phyloP scores from a whole-genome alignment of 2,797 vertebrate genomes.

The Macropodus opercularis region DNA sequence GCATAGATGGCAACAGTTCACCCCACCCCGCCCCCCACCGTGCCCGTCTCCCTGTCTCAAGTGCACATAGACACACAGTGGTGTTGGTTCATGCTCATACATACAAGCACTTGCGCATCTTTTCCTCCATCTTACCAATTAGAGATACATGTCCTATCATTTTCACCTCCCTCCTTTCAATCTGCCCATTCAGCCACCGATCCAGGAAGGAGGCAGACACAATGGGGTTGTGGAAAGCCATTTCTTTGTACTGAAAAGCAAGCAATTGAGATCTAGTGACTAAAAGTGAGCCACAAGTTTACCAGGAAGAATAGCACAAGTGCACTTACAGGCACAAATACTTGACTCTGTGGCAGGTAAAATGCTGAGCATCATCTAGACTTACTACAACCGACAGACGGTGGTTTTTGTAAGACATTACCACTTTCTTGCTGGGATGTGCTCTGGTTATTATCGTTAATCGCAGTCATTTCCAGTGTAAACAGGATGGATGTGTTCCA shows the following conservation, averaged over 20 bases:
- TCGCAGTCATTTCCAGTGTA: no score
- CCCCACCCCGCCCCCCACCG: conserved; percentile 58
- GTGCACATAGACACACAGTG: conserved; percentile 47
- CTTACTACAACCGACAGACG: no score
- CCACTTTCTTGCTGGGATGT: no score
- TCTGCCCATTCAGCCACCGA: conserved; percentile 54
- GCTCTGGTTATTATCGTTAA: no score
- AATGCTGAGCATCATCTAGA: background rate
- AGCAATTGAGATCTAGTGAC: conserved; percentile 63
- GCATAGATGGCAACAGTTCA: conserved; percentile 64
- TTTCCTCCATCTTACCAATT: conserved; percentile 68
- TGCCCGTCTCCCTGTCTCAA: conserved; percentile 35
- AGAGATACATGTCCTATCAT: conserved; percentile 72
- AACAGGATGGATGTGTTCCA: no score
- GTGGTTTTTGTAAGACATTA: no score
- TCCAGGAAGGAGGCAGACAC: conserved; percentile 57
- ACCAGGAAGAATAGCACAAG: conserved; percentile 48
- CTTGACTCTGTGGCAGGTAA: conserved; percentile 2
- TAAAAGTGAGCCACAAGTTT: conserved; percentile 56
- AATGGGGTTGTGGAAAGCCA: conserved; percentile 73
- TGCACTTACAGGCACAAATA: conserved; percentile 41
- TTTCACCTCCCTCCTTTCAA: conserved; percentile 65
- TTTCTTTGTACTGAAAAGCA: conserved; percentile 63
- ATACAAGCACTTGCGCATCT: conserved; percentile 34
- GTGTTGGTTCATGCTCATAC: conserved; percentile 24